Evolutionary conservation across 2,113 vertebrate genomes (phyloP).

Genomic region (Scalopus aquaticus): DNA sequence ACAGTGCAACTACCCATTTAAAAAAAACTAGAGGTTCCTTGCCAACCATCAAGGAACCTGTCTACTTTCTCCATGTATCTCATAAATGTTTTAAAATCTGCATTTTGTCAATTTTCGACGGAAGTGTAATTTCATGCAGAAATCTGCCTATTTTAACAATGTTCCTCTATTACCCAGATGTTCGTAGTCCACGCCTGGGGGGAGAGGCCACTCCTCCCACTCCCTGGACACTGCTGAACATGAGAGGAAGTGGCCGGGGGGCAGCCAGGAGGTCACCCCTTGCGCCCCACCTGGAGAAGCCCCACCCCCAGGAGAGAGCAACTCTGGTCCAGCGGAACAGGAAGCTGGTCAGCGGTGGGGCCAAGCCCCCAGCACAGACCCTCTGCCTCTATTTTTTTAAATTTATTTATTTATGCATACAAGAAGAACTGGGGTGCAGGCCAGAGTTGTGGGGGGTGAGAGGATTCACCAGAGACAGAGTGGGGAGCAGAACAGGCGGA

Average conservation of each 20-base stretch:
- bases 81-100: background rate
- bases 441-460: too few relatives aligned
- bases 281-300: background rate
- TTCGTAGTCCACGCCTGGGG: accelerated
- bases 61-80: background rate
- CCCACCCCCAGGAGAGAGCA: background rate
- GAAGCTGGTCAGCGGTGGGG: too few relatives aligned
- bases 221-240: background rate
- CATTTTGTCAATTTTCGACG: background rate
- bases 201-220: too few relatives aligned
- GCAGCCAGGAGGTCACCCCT: accelerated
- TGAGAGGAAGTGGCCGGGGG: background rate
- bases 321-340: background rate
- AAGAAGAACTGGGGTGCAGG: too few relatives aligned
- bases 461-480: too few relatives aligned
- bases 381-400: too few relatives aligned
- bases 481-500: too few relatives aligned
- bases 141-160: background rate
- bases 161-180: background rate
- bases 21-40: background rate
- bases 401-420: too few relatives aligned
- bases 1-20: too few relatives aligned
- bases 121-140: background rate
- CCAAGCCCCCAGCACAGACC: too few relatives aligned
- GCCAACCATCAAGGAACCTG: background rate